phyloP scores from a whole-genome alignment of 2,797 vertebrate genomes.

The Arrhamphus sclerolepis region DNA sequence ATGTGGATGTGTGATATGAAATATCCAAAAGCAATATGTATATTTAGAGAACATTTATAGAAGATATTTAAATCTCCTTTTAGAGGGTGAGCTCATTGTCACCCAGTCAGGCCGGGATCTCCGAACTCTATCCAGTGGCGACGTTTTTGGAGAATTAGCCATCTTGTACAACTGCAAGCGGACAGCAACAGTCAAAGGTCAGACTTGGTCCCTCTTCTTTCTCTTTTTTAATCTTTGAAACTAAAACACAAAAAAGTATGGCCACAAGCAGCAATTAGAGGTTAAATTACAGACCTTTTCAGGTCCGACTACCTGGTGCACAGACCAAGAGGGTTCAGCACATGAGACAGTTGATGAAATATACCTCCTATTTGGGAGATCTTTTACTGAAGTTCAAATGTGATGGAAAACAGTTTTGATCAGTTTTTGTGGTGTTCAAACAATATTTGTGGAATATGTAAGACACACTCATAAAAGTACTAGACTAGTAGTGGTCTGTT shows the following conservation, averaged over 20 bases:
- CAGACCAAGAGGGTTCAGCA: not conserved
- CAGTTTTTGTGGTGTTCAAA: too few species aligned
- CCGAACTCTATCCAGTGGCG: slow-evolving; percentile 76
- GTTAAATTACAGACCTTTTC: too few species aligned
- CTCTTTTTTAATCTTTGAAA: not conserved
- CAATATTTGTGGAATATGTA: too few species aligned
- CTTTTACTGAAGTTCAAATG: not conserved
- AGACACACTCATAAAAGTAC: too few species aligned
- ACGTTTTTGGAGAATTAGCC: slow-evolving; percentile 86
- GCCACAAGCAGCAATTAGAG: too few species aligned
- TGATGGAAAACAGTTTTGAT: too few species aligned
- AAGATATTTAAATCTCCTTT: not conserved
- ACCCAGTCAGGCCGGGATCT: slow-evolving; percentile 77
- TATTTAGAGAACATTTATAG: not conserved
- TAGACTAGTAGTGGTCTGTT: too few species aligned
- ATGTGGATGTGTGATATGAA: not conserved
- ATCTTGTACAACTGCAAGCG: slow-evolving; percentile 87
- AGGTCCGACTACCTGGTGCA: too few species aligned
- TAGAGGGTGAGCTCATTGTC: slow-evolving; percentile 82
- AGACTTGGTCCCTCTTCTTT: slow-evolving; percentile 1
- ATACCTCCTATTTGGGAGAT: too few species aligned
- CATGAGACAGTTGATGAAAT: not conserved
- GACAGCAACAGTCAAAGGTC: slow-evolving; percentile 85
- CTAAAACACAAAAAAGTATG: too few species aligned
- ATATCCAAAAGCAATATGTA: not conserved